Percentiles rank a stretch among this genome's conserved stretches.
Conservation (phyloP, 2,888 invertebrate genomes). For the Sericinus montela region DNA sequence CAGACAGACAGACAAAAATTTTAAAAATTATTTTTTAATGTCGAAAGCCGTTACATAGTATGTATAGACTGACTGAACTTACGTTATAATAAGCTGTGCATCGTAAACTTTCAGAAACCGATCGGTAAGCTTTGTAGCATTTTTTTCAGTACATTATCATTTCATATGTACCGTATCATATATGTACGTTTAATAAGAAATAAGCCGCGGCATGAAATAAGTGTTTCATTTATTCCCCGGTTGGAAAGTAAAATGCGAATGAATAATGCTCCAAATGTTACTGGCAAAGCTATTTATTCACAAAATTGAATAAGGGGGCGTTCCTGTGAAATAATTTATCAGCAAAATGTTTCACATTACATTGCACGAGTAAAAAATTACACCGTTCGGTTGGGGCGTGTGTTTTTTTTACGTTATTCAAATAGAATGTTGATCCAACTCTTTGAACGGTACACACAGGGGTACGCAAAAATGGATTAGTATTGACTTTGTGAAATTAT, state of each 20-base stretch:
- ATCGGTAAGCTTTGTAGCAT: too few species aligned
- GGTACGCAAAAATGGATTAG: neutral
- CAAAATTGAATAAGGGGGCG: slow-evolving; percentile 34
- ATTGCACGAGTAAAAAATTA: slow-evolving; percentile 32
- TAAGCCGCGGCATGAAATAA: neutral
- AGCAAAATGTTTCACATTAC: slow-evolving; percentile 35
- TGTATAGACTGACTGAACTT: too few species aligned
- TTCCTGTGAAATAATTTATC: slow-evolving; percentile 34
- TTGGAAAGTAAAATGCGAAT: slow-evolving; percentile 21
- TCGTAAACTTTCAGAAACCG: too few species aligned
- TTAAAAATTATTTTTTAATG: too few species aligned
- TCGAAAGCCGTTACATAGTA: too few species aligned
- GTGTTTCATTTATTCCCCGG: slow-evolving; percentile 8
- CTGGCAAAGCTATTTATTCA: slow-evolving; percentile 33
- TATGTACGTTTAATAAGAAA: neutral
- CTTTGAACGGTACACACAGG: slow-evolving; percentile 19
- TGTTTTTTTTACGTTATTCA: slow-evolving; percentile 23
- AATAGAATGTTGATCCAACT: slow-evolving; percentile 28
- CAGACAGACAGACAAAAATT: too few species aligned
- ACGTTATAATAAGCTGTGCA: too few species aligned
- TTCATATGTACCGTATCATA: too few species aligned
- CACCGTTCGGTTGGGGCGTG: slow-evolving; percentile 24
- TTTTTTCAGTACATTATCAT: too few species aligned
- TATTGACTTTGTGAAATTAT: slow-evolving; percentile 1
- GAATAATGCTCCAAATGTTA: slow-evolving; percentile 30